Evolutionary conservation across 1,140 invertebrate species (phyloP), one percentile per base, ranked within the genome.

Genomic region (Metaphire vulgaris): DNA sequence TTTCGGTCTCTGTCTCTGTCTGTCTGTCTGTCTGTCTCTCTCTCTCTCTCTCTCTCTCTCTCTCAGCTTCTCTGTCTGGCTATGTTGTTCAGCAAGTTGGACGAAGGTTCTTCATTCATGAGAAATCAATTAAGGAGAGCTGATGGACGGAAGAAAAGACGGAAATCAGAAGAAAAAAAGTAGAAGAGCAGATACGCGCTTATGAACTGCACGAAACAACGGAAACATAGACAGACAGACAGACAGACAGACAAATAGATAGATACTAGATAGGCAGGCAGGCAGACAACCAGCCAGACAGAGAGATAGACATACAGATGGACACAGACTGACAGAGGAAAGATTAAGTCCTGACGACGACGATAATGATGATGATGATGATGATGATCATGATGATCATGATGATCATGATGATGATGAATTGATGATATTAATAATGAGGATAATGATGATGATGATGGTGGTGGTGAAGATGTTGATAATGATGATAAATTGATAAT

Each of bases 171-270:
- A 64, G 69, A 33, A 74, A 64, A 75, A 21, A 56, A 33, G 64
- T 64, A 75, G 56, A 75, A 72, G 41, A 21, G 65, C 72, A 69
- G n/a, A 30, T n/a, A n/a, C n/a, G n/a, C n/a, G n/a, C n/a, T n/a
- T n/a, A n/a, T n/a, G n/a, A n/a, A n/a, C n/a, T n/a, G n/a, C n/a
- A n/a, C n/a, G n/a, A n/a, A n/a, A n/a, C n/a, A n/a, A 65, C 15
- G 29, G 56, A 69, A 29, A 75, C 65, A 75, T 31, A 69, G 67
- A 68, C 34, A 78, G 74, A 76, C 74, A 76, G 74, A 76, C 68
- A 76, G 68, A 76, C 41, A 56, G 41, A 56, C 41, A 56, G 41
- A 56, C 41, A 56, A 21, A 56, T 21, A 56, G 41, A 56, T 33
- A 76, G 68, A 76, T 12, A 76, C 69, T 68, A 76, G 67, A 69